A percentile compares a stretch with the other conserved stretches of the same genome.
Conservation (phyloP, 2,113 vertebrate species). For the Leptocoma aspasia region DNA sequence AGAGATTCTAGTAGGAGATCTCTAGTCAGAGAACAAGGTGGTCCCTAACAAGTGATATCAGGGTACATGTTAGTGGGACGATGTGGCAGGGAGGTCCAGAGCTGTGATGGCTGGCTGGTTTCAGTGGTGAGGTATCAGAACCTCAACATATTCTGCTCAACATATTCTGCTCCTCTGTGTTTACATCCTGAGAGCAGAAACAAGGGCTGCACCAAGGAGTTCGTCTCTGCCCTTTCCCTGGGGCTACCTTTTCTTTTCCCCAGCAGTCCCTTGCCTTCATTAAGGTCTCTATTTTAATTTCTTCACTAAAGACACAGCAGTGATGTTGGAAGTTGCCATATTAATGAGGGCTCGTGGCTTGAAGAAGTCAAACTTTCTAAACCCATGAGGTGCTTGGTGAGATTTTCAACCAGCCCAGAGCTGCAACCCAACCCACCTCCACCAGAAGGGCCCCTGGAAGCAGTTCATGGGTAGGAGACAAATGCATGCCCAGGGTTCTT, state of each 20-base stretch:
- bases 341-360: background rate
- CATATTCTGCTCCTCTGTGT: background rate
- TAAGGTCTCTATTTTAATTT: background rate
- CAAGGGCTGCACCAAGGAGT: background rate
- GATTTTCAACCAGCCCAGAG: background rate
- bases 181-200: background rate
- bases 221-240: background rate
- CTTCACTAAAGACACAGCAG: background rate
- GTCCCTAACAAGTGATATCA: background rate
- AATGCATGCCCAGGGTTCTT: background rate
- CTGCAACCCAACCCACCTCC: background rate
- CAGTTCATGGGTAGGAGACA: background rate
- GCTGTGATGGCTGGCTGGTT: background rate
- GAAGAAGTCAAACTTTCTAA: background rate
- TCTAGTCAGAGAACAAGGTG: background rate
- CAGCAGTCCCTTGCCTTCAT: background rate
- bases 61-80: accelerated
- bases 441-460: background rate
- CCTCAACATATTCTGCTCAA: background rate
- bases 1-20: background rate
- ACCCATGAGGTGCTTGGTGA: background rate
- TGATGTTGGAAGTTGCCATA: background rate
- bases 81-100: background rate
- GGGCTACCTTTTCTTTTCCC: background rate
- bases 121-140: background rate